A percentile compares a stretch with the other conserved stretches of the same genome.
These are phyloP conservation scores for Gymnothorax javanicus DNA, from an alignment of 2,797 vertebrate species.

Conservation along the genomic window DNA sequence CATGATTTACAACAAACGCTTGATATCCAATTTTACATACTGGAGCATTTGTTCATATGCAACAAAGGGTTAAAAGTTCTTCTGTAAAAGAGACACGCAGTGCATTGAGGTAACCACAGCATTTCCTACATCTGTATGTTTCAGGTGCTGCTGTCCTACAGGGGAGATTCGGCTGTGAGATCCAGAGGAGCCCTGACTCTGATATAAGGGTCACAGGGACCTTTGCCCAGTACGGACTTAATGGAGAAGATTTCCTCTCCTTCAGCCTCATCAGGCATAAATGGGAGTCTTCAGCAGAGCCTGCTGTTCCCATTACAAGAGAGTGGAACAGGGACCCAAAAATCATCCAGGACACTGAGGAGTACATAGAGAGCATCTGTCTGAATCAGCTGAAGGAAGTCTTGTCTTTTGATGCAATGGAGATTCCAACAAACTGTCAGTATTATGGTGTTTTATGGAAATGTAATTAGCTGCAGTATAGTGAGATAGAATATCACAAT, in stretches of 20 bases:
- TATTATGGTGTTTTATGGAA: too few species aligned
- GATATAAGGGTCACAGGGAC: too few species aligned
- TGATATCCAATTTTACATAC: too few species aligned
- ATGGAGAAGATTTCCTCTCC: background rate
- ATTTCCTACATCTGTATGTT: background rate
- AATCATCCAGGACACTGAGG: background rate
- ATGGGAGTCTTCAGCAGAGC: too few species aligned
- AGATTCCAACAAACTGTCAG: background rate
- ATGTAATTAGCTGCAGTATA: too few species aligned
- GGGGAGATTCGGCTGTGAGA: too few species aligned
- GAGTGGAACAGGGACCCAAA: background rate
- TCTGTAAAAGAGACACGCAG: background rate
- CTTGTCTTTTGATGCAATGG: background rate
- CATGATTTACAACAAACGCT: too few species aligned
- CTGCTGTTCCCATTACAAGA: background rate
- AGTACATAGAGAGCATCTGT: background rate
- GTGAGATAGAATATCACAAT: too few species aligned
- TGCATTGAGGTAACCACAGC: background rate
- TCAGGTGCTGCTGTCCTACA: background rate
- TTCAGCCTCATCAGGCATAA: background rate
- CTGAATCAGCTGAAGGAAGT: fast-evolving
- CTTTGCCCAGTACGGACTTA: background rate
- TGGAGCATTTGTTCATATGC: too few species aligned
- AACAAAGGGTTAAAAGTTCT: too few species aligned
- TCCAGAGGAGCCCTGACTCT: too few species aligned